These are phyloP conservation scores for Lamproptera curius DNA, from an alignment of 2,888 invertebrate species.

Conservation along the genomic window DNA sequence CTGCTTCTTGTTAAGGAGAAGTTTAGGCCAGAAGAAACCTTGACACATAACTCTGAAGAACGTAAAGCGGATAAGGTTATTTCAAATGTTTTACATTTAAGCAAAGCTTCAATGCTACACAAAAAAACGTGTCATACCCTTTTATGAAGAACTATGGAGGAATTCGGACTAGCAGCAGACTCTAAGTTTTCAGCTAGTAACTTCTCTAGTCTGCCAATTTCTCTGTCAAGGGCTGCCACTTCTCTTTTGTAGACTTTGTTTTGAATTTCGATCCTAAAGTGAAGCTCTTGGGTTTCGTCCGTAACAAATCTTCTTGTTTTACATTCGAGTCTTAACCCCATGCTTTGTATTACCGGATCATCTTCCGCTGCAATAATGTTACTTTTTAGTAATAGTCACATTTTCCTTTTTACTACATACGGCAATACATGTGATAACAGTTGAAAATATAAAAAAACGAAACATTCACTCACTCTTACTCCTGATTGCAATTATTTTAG, in stretches of 20 bases:
- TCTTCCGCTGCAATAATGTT: constrained; percentile 73
- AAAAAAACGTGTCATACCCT: constrained; percentile 32
- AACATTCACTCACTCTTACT: constrained; percentile 71
- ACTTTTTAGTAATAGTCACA: no score
- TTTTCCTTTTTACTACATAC: no score
- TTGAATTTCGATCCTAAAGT: constrained; percentile 93
- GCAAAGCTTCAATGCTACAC: not conserved
- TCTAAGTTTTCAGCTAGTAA: constrained; percentile 80
- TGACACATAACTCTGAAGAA: not conserved
- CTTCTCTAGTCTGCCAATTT: constrained; percentile 86
- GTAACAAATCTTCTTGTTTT: constrained; percentile 91
- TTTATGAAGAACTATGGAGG: constrained; percentile 62
- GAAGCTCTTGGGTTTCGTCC: constrained; percentile 89
- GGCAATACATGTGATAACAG: no score
- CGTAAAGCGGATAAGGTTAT: not conserved
- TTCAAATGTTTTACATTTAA: not conserved
- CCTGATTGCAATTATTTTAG: constrained; percentile 88
- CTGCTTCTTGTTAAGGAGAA: constrained; percentile 1
- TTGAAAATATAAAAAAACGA: no score
- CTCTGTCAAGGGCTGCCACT: constrained; percentile 86
- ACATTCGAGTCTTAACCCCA: constrained; percentile 92
- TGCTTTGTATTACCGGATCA: constrained; percentile 91
- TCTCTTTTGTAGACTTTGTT: constrained; percentile 93
- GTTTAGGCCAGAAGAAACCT: not conserved
- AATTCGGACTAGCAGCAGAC: constrained; percentile 75